A percentile compares a stretch with the other conserved stretches of the same genome.
Evolutionary conservation across 2,113 vertebrate genomes (phyloP).

Genomic region (Grammomys dolichurus): DNA sequence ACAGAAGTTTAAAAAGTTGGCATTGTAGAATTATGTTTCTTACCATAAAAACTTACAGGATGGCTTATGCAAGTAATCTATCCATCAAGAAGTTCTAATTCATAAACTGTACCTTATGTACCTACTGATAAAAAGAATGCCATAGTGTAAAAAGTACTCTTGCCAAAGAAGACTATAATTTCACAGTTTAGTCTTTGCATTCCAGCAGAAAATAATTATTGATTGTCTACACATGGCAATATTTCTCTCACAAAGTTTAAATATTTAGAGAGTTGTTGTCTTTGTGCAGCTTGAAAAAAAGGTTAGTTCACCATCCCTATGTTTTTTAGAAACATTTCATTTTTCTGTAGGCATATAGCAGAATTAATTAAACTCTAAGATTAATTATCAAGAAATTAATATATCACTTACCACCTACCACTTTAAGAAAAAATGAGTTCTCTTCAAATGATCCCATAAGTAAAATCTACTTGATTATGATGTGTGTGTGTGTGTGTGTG

Average conservation of each 20-base stretch:
- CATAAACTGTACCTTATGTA: neutral
- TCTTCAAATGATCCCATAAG: neutral
- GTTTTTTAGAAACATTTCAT: neutral
- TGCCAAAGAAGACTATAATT: neutral
- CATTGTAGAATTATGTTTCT: neutral
- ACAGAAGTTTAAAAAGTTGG: neutral
- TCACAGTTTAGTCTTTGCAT: neutral
- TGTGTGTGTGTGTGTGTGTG: neutral
- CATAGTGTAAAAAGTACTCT: neutral
- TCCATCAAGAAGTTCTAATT: neutral
- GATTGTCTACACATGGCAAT: neutral
- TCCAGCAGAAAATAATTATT: neutral
- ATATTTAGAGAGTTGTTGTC: neutral
- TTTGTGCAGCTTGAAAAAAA: neutral
- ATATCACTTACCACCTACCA: neutral
- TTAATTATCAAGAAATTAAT: neutral
- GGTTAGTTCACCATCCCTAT: neutral
- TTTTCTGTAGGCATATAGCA: neutral
- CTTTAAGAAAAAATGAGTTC: neutral
- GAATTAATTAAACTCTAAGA: neutral
- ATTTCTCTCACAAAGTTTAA: neutral
- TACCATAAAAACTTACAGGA: neutral
- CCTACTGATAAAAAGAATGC: neutral
- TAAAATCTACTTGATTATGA: conserved; percentile 2
- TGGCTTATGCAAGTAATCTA: neutral